Base-by-base conservation (phyloP, 2,797 vertebrate genomes). In the Liasis olivaceus region DNA sequence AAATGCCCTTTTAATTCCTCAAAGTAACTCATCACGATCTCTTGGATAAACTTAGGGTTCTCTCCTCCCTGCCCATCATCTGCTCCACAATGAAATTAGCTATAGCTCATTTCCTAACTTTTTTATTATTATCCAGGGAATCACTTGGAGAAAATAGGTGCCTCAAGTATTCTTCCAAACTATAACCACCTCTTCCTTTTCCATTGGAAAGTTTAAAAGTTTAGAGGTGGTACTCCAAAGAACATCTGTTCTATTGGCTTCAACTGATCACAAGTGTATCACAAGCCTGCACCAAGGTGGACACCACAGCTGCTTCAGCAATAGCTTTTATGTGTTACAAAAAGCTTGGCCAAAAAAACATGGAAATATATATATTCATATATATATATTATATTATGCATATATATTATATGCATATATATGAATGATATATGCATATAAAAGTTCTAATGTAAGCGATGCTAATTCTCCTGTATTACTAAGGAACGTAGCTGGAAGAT, bases 131-230 rank as follows among this genome's bases (percentile, higher is more conserved):
- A 42, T 95, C 92, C 91, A 96, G 90, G 42, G 36, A 96, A 95
- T 93, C 85, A 85, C 93, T 91, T 94, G 89, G 86, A 89, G 17
- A 85, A 94, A 94, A 95, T 96, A 95, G 94, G 90, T 3, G 1
- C 89, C 95, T 97, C 97, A 95, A 96, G 85, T 94, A 94, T 89
- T 95, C 92, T 93, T 95, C 92, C 81, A 94, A 31, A 15, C 31
- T 94, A 95, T 95, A 97, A 92, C 92, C 94, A 97, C 95, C 94
- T 97, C 96, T 96, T 97, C 92, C 92, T 64, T 96, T 97, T 95
- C 96, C 95, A 97, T 96, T 95, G 92, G 96, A 97, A 96, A 96
- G 95, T 95, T 95, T 93, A 94, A 1, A 93, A 90, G 42, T 42
- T 42, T 91, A 97, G 94, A 97, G 94, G 94, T 94, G 94, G 93